phyloP scores from a whole-genome alignment of 2,888 invertebrate species.

The Mythimna pallens region DNA sequence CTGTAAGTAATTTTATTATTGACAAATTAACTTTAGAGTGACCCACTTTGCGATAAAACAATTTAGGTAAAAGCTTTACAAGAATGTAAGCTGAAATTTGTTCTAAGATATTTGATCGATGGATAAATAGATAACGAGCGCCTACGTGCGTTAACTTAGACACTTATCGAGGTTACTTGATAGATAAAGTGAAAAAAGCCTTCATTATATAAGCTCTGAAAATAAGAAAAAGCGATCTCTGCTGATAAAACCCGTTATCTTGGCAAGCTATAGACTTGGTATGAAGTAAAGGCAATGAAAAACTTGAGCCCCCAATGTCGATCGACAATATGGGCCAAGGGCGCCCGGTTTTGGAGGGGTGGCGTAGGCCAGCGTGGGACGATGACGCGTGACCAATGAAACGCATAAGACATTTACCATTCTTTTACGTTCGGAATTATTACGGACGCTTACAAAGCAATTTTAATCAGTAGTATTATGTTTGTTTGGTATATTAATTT shows the following conservation, averaged over 20 bases:
- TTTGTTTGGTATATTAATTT: background rate
- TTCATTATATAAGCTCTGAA: background rate
- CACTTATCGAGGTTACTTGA: conserved; percentile 22
- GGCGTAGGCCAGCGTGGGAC: conserved; percentile 37
- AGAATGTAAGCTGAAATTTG: conserved; percentile 27
- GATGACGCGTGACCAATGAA: conserved; percentile 43
- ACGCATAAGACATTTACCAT: conserved; percentile 49
- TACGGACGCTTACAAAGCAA: background rate
- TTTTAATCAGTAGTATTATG: conserved; percentile 3
- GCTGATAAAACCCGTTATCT: conserved; percentile 41
- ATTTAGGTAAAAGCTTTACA: conserved; percentile 58
- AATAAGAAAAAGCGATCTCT: conserved; percentile 23
- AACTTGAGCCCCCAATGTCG: conserved; percentile 55
- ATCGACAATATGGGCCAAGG: conserved; percentile 56
- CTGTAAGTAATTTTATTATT: conserved; percentile 29
- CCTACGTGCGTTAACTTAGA: background rate
- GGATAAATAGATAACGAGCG: conserved; percentile 32
- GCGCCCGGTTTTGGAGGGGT: conserved; percentile 55
- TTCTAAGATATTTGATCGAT: conserved; percentile 39
- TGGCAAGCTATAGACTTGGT: conserved; percentile 34
- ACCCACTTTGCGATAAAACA: conserved; percentile 42
- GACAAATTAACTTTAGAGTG: conserved; percentile 36
- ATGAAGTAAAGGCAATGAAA: conserved; percentile 43
- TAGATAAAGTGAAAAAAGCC: background rate
- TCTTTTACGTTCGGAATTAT: conserved; percentile 35